Evolutionary conservation across 2,888 invertebrate genomes (phyloP), one percentile per base, ranked within the genome.

Genomic region (Leptinotarsa tumamoca): DNA sequence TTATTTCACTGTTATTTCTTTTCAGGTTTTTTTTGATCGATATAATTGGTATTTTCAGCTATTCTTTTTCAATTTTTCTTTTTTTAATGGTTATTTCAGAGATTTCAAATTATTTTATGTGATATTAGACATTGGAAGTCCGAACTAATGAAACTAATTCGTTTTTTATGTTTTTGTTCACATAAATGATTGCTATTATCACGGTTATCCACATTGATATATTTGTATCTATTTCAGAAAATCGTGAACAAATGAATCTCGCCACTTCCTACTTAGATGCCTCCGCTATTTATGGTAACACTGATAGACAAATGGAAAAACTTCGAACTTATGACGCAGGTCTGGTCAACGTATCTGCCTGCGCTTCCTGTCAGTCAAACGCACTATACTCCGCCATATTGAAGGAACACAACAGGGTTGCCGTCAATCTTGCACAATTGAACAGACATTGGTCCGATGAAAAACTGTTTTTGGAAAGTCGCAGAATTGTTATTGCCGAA

Each of bases 251-350:
- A 86, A 94, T 96, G 93, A 96, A 96, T 87, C 90, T 94, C 76
- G 96, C 94, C 0, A 94, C 96, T 0, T 92, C 95, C 1, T 96
- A 94, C 86, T 89, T 97, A 74, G 97, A 97, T 84, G 96, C 93
- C 0, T 95, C 95, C 0, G 94, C 93, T 1, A 88, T 97, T 71
- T 97, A 97, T 86, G 96, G 96, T 15, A 92, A 91, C 77, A 94
- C 94, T 0, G 93, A 94, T 71, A 92, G 93, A 78, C 93, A 93
- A 80, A 89, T 94, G 3, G 91, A 94, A 69, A 91, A 91, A 0
- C 86, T 96, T 4, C 90, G 96, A 49, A 92, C 93, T 0, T 95
- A 93, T 84, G 92, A 92, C 72, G 92, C 91, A 15, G 95, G 96
- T 17, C 92, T 93, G 81, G 92, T 95, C 1, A 93, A 94, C 82